Conservation (phyloP, 2,797 vertebrate genomes). For the Crax fasciolata region DNA sequence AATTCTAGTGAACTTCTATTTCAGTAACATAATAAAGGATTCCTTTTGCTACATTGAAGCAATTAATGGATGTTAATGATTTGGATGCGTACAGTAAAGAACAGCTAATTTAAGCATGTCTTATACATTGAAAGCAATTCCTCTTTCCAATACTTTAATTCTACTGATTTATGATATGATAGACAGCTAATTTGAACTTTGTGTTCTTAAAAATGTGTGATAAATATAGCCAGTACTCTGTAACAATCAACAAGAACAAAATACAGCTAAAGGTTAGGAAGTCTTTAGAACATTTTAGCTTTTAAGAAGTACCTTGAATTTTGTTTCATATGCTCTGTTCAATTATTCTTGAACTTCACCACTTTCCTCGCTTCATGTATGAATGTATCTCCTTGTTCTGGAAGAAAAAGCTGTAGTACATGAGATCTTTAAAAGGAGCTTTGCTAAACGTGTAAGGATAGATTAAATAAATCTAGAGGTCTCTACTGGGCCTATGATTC, state of each 20-base stretch:
- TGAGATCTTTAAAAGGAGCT: not conserved
- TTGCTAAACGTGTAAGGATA: not conserved
- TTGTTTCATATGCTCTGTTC: not conserved
- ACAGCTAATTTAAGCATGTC: not conserved
- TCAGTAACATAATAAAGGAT: not conserved
- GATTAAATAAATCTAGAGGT: not conserved
- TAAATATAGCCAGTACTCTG: not conserved
- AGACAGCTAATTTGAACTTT: not conserved
- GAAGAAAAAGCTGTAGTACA: not conserved
- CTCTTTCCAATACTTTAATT: not conserved
- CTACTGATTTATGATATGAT: not conserved
- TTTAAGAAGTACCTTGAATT: conserved; percentile 1
- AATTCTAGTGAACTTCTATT: not conserved
- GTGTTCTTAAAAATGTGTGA: not conserved
- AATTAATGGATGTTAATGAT: not conserved
- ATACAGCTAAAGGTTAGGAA: not conserved
- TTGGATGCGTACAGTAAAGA: not conserved
- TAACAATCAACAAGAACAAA: not conserved
- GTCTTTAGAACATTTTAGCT: not conserved
- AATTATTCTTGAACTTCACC: not conserved
- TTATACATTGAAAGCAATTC: not conserved
- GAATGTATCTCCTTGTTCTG: not conserved
- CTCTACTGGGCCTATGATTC: not conserved
- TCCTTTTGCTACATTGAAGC: not conserved
- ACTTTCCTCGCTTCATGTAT: not conserved